Evolutionary conservation across 2,888 invertebrate species (phyloP).

Genomic region (Phrixothrix hirtus): DNA sequence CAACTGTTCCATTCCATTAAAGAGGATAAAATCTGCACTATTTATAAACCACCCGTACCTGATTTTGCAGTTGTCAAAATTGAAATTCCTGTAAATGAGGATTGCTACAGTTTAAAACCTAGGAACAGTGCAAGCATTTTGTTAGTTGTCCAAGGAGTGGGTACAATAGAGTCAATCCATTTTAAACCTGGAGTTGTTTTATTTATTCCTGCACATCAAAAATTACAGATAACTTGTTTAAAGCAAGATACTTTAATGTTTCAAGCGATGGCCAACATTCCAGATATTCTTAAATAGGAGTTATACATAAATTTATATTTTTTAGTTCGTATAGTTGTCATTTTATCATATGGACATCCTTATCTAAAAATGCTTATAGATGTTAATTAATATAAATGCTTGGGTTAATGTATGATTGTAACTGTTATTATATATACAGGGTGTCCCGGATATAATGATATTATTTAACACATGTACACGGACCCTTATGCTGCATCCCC

Average conservation of each 20-base stretch:
- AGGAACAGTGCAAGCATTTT: conserved; percentile 77
- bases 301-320: too few species aligned
- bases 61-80: conserved; percentile 92
- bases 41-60: conserved; percentile 85
- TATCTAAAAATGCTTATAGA: too few species aligned
- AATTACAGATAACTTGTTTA: conserved; percentile 41
- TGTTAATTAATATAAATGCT: too few species aligned
- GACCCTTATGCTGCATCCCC: too few species aligned
- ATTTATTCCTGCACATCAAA: conserved; percentile 60
- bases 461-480: too few species aligned
- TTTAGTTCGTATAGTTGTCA: too few species aligned
- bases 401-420: too few species aligned
- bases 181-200: conserved; percentile 66
- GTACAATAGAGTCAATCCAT: conserved; percentile 54
- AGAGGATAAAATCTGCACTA: conserved; percentile 61
- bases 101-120: conserved; percentile 63
- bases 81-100: conserved; percentile 60
- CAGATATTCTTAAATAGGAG: too few species aligned
- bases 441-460: too few species aligned
- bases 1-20: conserved; percentile 67
- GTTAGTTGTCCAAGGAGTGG: conserved; percentile 71
- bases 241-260: conserved; percentile 46
- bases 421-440: too few species aligned
- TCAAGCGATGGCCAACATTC: conserved; percentile 53
- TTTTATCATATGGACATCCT: too few species aligned